A percentile compares a stretch with the other conserved stretches of the same genome.
phyloP scores from a whole-genome alignment of 2,888 invertebrate species.

The Harpalus rubripes region DNA sequence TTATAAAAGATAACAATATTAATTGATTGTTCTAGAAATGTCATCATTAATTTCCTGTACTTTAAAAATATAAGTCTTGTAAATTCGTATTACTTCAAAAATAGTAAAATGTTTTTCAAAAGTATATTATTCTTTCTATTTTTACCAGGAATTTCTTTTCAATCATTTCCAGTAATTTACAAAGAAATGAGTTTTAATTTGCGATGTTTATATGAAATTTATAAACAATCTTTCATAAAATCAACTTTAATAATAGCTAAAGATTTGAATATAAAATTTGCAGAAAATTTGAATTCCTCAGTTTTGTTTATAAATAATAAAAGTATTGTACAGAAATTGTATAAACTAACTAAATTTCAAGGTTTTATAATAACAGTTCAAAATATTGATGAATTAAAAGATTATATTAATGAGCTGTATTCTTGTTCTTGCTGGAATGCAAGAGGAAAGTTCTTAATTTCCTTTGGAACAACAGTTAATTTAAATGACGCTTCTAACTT shows the following conservation, averaged over 20 bases:
- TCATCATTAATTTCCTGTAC: neutral
- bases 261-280: neutral
- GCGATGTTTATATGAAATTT: slow-evolving; percentile 50
- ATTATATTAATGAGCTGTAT: slow-evolving; percentile 6
- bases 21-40: slow-evolving; percentile 1
- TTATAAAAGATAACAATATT: slow-evolving; percentile 23
- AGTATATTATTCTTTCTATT: neutral
- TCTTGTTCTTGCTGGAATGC: slow-evolving; percentile 56
- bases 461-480: neutral
- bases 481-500: neutral
- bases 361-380: slow-evolving; percentile 25
- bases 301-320: slow-evolving; percentile 33
- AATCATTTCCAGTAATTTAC: slow-evolving; percentile 5
- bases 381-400: slow-evolving; percentile 19
- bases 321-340: neutral
- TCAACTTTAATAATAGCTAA: slow-evolving; percentile 17
- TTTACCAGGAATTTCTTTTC: neutral
- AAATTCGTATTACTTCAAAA: neutral
- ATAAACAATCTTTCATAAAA: neutral
- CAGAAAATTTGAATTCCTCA: slow-evolving; percentile 18
- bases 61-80: neutral
- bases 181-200: neutral
- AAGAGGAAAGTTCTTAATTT: slow-evolving; percentile 47
- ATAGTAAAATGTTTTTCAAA: slow-evolving; percentile 20
- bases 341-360: slow-evolving; percentile 31